A percentile compares a stretch with the other conserved stretches of the same genome.
Conservation (phyloP, 2,797 vertebrate species). For the Morelia viridis region DNA sequence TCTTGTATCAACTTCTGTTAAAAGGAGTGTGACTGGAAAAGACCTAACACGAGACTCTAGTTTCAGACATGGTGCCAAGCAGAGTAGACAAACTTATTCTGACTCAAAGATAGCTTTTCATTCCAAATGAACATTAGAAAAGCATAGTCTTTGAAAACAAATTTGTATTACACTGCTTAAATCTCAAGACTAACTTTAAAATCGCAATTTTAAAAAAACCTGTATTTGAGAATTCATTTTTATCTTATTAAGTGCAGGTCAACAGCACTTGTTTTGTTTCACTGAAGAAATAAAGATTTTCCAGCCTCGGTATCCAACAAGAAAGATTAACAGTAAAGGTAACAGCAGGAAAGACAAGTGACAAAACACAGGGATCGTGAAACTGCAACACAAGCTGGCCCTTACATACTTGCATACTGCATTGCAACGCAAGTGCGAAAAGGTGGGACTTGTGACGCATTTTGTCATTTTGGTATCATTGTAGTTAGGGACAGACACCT, state of each 20-base stretch:
- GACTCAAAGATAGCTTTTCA: background rate
- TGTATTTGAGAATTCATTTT: background rate
- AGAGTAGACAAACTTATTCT: background rate
- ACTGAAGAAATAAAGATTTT: background rate
- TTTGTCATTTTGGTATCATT: background rate
- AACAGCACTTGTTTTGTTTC: background rate
- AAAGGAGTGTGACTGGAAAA: background rate
- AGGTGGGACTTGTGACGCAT: background rate
- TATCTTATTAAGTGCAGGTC: background rate
- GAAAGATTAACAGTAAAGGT: background rate
- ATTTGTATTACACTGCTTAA: background rate
- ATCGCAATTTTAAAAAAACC: background rate
- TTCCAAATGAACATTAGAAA: background rate
- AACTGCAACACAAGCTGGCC: background rate
- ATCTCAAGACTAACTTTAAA: background rate
- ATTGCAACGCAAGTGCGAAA: background rate
- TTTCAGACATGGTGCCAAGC: background rate
- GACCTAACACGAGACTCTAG: background rate
- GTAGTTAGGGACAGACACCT: background rate
- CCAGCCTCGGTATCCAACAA: background rate
- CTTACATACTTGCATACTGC: background rate
- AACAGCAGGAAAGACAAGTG: background rate
- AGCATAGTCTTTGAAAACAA: background rate
- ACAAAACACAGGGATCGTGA: background rate
- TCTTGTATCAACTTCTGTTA: background rate